Evolutionary conservation across 2,888 invertebrate genomes (phyloP).

Genomic region (Acanthococcus lagerstroemiae): DNA sequence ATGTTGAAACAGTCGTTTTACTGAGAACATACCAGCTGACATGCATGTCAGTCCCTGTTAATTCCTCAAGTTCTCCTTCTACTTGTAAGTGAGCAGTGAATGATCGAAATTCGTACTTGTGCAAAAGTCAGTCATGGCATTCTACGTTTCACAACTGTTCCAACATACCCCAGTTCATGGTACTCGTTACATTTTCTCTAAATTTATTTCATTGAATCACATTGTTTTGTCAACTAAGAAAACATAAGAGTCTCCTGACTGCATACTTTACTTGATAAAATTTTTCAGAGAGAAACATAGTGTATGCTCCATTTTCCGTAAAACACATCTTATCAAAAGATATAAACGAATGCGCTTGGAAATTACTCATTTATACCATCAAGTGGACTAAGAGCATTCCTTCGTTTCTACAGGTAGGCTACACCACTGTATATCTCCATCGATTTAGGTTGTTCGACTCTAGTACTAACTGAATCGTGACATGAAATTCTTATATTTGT

Average conservation of each 20-base stretch:
- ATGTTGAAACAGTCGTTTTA: no score
- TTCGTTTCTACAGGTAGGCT: slow-evolving; percentile 56
- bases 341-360: slow-evolving; percentile 61
- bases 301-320: slow-evolving; percentile 11
- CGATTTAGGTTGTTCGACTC: not conserved
- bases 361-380: slow-evolving; percentile 63
- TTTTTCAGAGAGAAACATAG: not conserved
- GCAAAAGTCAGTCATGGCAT: no score
- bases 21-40: no score
- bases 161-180: no score
- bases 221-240: not conserved
- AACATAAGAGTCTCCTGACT: not conserved
- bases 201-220: not conserved
- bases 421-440: not conserved
- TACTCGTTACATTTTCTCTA: no score
- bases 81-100: no score
- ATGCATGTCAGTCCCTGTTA: no score
- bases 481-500: no score
- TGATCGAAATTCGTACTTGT: no score
- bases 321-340: slow-evolving; percentile 43
- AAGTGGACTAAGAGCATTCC: slow-evolving; percentile 72
- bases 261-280: not conserved
- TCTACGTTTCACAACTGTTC: no score
- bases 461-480: not conserved
- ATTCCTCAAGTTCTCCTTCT: no score